A percentile compares a stretch with the other conserved stretches of the same genome.
Conservation (phyloP, 2,888 invertebrate species). For the Pristionchus maxplancki region DNA sequence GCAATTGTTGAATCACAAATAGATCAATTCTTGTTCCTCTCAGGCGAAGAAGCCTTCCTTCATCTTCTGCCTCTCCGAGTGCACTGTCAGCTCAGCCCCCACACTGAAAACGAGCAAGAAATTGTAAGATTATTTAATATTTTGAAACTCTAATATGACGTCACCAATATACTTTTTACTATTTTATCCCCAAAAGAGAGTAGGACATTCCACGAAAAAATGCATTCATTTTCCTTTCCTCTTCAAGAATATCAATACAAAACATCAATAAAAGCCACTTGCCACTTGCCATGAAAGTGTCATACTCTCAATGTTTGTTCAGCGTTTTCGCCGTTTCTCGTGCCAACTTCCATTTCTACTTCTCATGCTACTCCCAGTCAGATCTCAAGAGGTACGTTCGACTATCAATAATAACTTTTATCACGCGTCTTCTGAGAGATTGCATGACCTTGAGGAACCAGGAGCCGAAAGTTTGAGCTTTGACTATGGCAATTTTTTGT, state of each 20-base stretch:
- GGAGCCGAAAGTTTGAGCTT: too few species aligned
- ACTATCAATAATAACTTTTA: neutral
- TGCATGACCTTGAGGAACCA: too few species aligned
- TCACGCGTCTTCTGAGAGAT: too few species aligned
- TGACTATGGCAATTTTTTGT: too few species aligned
- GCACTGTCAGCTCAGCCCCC: constrained; percentile 64
- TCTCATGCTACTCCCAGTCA: constrained; percentile 61
- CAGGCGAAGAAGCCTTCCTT: constrained; percentile 69
- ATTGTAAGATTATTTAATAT: constrained; percentile 60
- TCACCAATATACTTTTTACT: neutral
- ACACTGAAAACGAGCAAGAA: constrained; percentile 74
- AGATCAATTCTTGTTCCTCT: neutral
- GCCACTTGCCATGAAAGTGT: neutral
- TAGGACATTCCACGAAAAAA: too few species aligned
- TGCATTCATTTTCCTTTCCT: too few species aligned
- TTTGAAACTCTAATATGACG: neutral
- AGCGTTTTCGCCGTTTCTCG: constrained; percentile 68
- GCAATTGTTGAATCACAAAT: too few species aligned
- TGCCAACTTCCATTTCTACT: constrained; percentile 62
- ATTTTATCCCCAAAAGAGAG: too few species aligned
- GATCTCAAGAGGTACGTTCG: constrained; percentile 65
- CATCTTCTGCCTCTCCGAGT: constrained; percentile 65
- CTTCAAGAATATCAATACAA: too few species aligned
- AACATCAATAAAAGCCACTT: neutral
- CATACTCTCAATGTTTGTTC: constrained; percentile 46